Percentiles rank a stretch among this genome's conserved stretches.
Evolutionary conservation across 2,797 vertebrate species (phyloP).

Genomic region (Oophaga sylvatica): DNA sequence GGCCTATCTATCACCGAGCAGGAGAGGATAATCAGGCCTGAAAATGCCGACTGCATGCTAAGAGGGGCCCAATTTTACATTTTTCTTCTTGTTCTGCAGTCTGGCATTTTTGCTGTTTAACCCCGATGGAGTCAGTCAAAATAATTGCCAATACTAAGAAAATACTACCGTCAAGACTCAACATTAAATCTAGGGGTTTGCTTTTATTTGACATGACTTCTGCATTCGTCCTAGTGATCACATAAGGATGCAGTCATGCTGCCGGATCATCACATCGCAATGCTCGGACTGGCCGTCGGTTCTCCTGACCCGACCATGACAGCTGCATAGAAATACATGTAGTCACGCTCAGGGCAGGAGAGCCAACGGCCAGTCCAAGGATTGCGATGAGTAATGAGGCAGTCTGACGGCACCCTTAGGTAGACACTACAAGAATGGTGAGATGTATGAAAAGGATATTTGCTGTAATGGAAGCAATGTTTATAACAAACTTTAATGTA

Average conservation of each 20-base stretch:
- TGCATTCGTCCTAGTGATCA: neutral
- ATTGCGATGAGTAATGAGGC: no score
- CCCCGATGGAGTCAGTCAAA: neutral
- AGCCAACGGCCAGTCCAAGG: no score
- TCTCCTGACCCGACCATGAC: no score
- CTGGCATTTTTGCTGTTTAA: conserved; percentile 52
- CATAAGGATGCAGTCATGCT: neutral
- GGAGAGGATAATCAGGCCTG: conserved; percentile 73
- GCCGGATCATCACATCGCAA: no score
- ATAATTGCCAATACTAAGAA: neutral
- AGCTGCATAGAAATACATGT: no score
- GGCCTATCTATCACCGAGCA: conserved; percentile 72
- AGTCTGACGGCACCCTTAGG: no score
- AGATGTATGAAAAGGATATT: no score
- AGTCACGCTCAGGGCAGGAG: no score
- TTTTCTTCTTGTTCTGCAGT: conserved; percentile 53
- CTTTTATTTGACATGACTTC: neutral
- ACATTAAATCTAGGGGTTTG: neutral
- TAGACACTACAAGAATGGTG: no score
- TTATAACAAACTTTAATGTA: no score
- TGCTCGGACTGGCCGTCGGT: no score
- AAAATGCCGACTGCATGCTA: conserved; percentile 55
- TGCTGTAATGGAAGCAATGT: no score
- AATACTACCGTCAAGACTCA: neutral
- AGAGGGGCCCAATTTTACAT: conserved; percentile 64